Conservation (phyloP, 2,888 invertebrate species). For the Trachelus troglodyta region DNA sequence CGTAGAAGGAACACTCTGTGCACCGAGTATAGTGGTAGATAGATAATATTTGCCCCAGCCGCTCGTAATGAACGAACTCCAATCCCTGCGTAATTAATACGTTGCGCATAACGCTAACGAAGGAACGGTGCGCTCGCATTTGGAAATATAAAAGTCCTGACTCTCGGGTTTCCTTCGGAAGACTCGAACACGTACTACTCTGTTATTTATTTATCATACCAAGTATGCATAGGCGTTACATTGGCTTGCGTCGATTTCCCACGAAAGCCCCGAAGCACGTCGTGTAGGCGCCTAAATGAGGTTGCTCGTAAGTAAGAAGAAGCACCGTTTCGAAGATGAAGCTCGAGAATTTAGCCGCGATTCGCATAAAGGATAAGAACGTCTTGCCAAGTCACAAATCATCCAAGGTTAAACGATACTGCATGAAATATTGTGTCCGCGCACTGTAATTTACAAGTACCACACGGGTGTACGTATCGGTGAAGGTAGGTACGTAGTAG, state of each 20-base stretch:
- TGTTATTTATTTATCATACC: background rate
- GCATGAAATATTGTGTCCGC: constrained; percentile 28
- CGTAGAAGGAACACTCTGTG: background rate
- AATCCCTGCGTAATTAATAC: background rate
- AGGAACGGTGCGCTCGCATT: background rate
- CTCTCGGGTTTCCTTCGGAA: background rate
- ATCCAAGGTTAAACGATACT: constrained; percentile 26
- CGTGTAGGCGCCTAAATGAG: background rate
- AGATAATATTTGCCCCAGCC: background rate
- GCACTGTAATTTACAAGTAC: constrained; percentile 21
- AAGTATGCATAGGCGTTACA: background rate
- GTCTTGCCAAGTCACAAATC: constrained; percentile 25
- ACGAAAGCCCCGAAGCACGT: background rate
- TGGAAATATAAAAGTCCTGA: background rate
- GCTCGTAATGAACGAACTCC: background rate
- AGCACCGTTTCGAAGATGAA: background rate
- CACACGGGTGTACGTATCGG: background rate
- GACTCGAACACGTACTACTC: background rate
- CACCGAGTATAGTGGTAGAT: background rate
- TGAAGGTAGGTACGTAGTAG: background rate
- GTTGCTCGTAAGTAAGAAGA: background rate
- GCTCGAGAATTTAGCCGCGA: background rate
- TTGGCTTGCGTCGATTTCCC: background rate
- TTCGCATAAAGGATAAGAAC: background rate
- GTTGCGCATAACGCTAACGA: background rate